phyloP scores from a whole-genome alignment of 2,113 vertebrate species.

The Pygoscelis adeliae region DNA sequence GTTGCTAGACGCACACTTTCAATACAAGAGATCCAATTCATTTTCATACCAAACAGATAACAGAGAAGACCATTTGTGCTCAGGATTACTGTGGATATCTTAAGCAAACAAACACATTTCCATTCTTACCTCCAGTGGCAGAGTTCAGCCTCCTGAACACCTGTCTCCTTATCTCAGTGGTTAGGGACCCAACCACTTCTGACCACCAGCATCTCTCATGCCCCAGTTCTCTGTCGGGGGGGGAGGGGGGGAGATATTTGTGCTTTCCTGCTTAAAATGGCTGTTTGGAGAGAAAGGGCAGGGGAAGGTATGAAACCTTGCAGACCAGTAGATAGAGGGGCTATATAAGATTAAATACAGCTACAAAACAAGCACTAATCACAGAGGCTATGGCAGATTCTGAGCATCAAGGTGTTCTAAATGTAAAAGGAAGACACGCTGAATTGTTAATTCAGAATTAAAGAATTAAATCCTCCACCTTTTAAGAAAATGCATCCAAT shows the following conservation, averaged over 20 bases:
- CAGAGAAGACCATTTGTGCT: neutral
- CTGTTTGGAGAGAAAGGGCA: neutral
- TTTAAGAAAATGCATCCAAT: neutral
- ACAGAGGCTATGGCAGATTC: neutral
- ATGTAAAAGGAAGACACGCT: neutral
- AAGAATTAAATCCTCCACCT: neutral
- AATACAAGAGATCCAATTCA: neutral
- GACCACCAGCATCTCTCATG: neutral
- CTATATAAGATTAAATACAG: neutral
- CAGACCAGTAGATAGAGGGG: neutral
- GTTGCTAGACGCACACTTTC: neutral
- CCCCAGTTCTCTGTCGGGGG: neutral
- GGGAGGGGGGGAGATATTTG: neutral
- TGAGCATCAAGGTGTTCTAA: neutral
- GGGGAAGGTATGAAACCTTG: neutral
- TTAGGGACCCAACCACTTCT: neutral
- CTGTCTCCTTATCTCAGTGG: neutral
- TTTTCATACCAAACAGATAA: neutral
- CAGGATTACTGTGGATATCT: neutral
- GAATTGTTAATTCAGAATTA: neutral
- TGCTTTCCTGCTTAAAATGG: neutral
- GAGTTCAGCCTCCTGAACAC: neutral
- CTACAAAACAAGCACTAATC: neutral
- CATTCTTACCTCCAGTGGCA: neutral
- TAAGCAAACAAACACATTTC: neutral